Percentiles rank a stretch among this genome's conserved stretches.
These are phyloP conservation scores for Ctenoplectra terminalis DNA, from an alignment of 1,140 invertebrate genomes.

Conservation along the genomic window DNA sequence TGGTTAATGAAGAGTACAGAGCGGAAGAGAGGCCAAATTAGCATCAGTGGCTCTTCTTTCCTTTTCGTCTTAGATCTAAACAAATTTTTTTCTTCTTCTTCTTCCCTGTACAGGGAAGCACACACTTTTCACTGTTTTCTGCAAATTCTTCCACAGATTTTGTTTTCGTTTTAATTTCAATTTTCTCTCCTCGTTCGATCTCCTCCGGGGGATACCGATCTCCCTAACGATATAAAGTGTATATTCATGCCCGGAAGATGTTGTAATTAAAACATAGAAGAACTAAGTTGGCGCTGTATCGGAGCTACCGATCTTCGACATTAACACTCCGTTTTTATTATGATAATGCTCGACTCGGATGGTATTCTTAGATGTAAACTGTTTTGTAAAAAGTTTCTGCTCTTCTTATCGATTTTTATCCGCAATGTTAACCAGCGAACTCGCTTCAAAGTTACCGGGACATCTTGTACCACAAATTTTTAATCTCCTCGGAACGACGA, in stretches of 20 bases:
- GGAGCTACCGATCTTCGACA: background rate
- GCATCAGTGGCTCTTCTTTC: background rate
- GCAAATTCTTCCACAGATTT: background rate
- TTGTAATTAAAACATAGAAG: conserved; percentile 12
- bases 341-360: background rate
- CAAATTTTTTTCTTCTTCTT: background rate
- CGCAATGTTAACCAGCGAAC: no score
- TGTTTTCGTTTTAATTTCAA: background rate
- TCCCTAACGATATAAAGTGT: background rate
- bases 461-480: background rate
- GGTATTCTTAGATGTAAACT: background rate
- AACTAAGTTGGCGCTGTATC: background rate
- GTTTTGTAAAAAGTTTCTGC: background rate
- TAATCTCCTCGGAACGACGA: background rate
- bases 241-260: background rate
- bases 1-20: conserved; percentile 55
- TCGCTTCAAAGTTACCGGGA: background rate
- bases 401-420: conserved; percentile 5
- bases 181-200: background rate
- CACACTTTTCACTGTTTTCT: background rate
- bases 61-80: no score
- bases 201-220: background rate
- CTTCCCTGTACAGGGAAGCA: no score
- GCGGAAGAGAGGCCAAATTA: conserved; percentile 53
- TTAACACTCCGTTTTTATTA: conserved; percentile 6